Evolutionary conservation across 1,140 invertebrate species (phyloP).

Genomic region (Oncopeltus fasciatus): DNA sequence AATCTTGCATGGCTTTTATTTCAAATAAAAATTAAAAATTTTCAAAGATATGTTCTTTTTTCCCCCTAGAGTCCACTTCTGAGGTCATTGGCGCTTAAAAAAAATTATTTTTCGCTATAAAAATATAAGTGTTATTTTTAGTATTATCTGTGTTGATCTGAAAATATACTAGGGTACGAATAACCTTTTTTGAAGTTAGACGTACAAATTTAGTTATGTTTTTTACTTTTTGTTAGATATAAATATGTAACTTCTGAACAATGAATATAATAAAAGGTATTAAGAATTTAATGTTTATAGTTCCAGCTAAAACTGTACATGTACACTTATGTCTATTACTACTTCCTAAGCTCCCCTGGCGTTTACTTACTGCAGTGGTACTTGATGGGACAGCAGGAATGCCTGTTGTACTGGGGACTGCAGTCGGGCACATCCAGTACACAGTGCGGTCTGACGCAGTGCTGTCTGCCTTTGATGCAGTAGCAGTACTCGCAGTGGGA

Average conservation of each 20-base stretch:
- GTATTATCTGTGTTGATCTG: too few relatives aligned
- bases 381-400: constrained; percentile 67
- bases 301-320: neutral
- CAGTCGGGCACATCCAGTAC: constrained; percentile 63
- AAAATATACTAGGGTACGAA: neutral
- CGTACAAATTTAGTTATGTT: neutral
- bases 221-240: neutral
- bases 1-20: too few relatives aligned
- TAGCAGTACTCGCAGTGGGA: constrained; percentile 75
- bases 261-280: neutral
- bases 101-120: too few relatives aligned
- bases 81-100: too few relatives aligned
- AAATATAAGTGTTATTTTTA: too few relatives aligned
- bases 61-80: too few relatives aligned
- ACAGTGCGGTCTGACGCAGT: constrained; percentile 68
- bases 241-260: neutral
- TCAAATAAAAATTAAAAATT: too few relatives aligned
- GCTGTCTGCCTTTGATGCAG: constrained; percentile 59
- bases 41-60: too few relatives aligned
- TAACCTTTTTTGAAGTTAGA: neutral
- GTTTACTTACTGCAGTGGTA: constrained; percentile 53
- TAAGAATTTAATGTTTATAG: neutral
- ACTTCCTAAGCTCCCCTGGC: neutral
- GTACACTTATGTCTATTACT: neutral
- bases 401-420: constrained; percentile 44